Base-by-base conservation (phyloP, 2,888 invertebrate species). In the Andrena marginata region DNA sequence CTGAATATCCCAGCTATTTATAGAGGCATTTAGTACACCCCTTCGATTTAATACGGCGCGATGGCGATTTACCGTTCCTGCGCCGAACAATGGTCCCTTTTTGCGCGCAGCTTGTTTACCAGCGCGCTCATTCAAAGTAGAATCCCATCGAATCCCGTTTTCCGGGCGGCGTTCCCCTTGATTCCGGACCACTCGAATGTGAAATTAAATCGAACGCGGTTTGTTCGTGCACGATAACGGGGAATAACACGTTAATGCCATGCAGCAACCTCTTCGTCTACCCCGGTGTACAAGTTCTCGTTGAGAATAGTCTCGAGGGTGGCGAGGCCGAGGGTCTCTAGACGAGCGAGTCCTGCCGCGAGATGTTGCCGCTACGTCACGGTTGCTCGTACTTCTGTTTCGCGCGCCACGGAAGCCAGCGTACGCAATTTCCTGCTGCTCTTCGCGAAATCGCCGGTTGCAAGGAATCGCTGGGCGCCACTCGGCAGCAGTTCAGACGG, bases 31-130 rank as follows among this genome's bases (percentile, higher is more conserved):
- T 42, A 65, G 35, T 23, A 23, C 54, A 29, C 23, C 42, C 42
- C 42, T 42, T 42, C 10, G 56, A 59, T 77, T 77, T 49, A 70
- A 77, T 63, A 42, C 35, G 23, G 42, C 65, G 77, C 77, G 70
- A 65, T 48, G 70, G 49, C 75, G 70, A 65, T 65, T 79, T 65
- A 42, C 77, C 78, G 68, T 76, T 56, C 48, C 48, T 62, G 77
- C 75, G 23, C 42, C 54, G 69, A 35, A 69, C 76, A 69, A 78
- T 77, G 69, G 56, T 56, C 49, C 51, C 63, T 64, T 77, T 79
- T 77, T 77, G 63, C 69, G 54, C 51, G 35, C 35, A 13, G 69
- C 59, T 80, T 70, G 64, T 80, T 79, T 79, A 69, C 62, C 56
- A 56, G 56, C 56, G 8, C 70, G 60, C 64, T 51, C 60, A 51